Evolutionary conservation across 1,140 invertebrate genomes (phyloP).

Genomic region (Dendroctonus valens): DNA sequence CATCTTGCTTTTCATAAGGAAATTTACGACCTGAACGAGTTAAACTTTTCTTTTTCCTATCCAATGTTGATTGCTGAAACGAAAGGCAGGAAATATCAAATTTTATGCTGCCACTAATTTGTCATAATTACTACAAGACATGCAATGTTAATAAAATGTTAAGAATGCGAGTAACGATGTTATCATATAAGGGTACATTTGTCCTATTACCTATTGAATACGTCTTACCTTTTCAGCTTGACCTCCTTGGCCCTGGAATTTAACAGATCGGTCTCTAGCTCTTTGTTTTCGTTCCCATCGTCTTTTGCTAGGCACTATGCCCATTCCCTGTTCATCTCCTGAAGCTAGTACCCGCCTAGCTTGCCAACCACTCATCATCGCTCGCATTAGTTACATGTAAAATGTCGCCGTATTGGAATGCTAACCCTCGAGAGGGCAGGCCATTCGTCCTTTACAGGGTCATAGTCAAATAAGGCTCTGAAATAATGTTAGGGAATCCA

Average conservation of each 20-base stretch:
- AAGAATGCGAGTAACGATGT: background rate
- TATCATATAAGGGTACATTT: too few species aligned
- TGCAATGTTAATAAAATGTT: background rate
- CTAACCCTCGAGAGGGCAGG: constrained; percentile 89
- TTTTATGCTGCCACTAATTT: background rate
- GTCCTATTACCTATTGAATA: too few species aligned
- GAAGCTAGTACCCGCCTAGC: constrained; percentile 70
- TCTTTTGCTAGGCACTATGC: constrained; percentile 84
- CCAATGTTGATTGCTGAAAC: constrained; percentile 84
- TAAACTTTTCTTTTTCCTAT: constrained; percentile 97
- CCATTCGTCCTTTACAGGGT: constrained; percentile 96
- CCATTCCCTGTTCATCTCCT: constrained; percentile 72
- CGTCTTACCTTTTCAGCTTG: constrained; percentile 60
- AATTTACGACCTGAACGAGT: constrained; percentile 97
- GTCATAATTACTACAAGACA: background rate
- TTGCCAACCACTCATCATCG: constrained; percentile 99
- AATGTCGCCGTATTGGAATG: constrained; percentile 97
- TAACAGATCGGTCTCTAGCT: constrained; percentile 93
- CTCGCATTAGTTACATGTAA: constrained; percentile 98
- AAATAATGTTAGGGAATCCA: constrained; percentile 3
- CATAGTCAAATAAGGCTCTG: constrained; percentile 98
- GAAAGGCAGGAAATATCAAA: background rate
- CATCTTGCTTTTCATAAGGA: constrained; percentile 98
- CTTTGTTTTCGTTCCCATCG: constrained; percentile 96
- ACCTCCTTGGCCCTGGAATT: constrained; percentile 88